Evolutionary conservation across 2,113 vertebrate species (phyloP), one percentile per base, ranked within the genome.

Genomic region (Catharus fuscescens): DNA sequence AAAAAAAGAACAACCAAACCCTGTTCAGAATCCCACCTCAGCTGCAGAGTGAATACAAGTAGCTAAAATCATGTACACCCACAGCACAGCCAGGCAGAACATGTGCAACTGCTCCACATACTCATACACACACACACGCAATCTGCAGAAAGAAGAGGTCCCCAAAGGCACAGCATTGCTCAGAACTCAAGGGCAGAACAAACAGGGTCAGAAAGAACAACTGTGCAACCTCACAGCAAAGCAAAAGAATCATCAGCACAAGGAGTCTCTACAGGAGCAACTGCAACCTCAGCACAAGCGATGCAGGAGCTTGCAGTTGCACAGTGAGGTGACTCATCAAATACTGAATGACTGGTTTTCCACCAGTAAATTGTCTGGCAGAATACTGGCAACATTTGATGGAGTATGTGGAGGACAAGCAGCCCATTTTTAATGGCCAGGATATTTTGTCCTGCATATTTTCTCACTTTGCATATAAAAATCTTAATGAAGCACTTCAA

Each of bases 61-160:
- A 70, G 28, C 47, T 70, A 66, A 66, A 78, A 78, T 23, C 25
- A 77, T 0, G 0, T 19, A 65, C 8, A 78, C 6, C 20, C 34
- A 34, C 47, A 90, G 45, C 32, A 79, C 14, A 84, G 25, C 44
- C 32, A 42, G 12, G 32, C 61, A 81, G 65, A 91, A 31, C 34
- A 32, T 8, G 10, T 10, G 16, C 19, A 78, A 57, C 9, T 8
- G 4, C 36, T 61, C 9, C n/a, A 53, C 5, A 5, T 40, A 54
- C 21, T 42, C 59, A 28, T 1, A 28, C 2, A 18, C 2, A 5
- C 47, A 25, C 4, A n/a, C 2, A 28, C 2, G 14, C 8, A 17
- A 32, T 4, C 34, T 56, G 31, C 76, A 47, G 21, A 86, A 21
- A 25, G 36, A n/a, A 78, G 23, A 60, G 61, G 18, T 66, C 25